Evolutionary conservation across 2,113 vertebrate species (phyloP), one percentile per base, ranked within the genome.

Genomic region (Cryptotis parvus): DNA sequence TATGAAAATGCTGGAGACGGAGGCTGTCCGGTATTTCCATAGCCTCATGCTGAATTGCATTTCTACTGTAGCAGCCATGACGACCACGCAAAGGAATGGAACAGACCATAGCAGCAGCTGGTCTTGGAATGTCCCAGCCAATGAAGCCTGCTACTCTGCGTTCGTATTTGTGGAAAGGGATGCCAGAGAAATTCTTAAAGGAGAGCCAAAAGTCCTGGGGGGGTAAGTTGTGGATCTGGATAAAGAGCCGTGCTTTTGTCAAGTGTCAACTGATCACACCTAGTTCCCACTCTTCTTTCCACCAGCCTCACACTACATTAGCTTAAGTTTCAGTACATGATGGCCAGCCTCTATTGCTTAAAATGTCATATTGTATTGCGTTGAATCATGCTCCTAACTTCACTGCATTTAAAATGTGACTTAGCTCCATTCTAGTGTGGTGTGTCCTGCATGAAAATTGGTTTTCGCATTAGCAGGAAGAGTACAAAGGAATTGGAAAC

Each of bases 191-290:
- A 43, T 96, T 96, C 61, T 37, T 94, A 76, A 96, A 89, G 29
- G 94, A 0, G 81, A 96, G 45, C 95, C 95, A 9, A 94, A 93
- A 75, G 26, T 87, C 26, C 94, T 95, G 1, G 95, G 94, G 76
- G 94, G 91, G 92, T 94, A 33, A 11, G 0, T 33, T n/a, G 9
- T 1, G 1, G 4, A 43, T 79, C 68, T 37, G 29, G n/a, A 33
- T 52, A n/a, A 45, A 73, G 78, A 85, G 2, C 4, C 33, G 0
- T 39, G 1, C 1, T 27, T 1, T 14, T 41, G 6, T 33, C 39
- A 72, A 78, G 8, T 45, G 22, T 10, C 4, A 41, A 27, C 18
- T 43, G 15, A 39, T 61, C 35, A 55, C 35, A 6, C 1, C 5
- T 63, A 68, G 55, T n/a, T 6, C 16, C 35, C 20, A 72, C 31